Evolutionary conservation across 2,888 invertebrate species (phyloP), one percentile per base, ranked within the genome.

Genomic region (Cosmorhoe ocellata): DNA sequence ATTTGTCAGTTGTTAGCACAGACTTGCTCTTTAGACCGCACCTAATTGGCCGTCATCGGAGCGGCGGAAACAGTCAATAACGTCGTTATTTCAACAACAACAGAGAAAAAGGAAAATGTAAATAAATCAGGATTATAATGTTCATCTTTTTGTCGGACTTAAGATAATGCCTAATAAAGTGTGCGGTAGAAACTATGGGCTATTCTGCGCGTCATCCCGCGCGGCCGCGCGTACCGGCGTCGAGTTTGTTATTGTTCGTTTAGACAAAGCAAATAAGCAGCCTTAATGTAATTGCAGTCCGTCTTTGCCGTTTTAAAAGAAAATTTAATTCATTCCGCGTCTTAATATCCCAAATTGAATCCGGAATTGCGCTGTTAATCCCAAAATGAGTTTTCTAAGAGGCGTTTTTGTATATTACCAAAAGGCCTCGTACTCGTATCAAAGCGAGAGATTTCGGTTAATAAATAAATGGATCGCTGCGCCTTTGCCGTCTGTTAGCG

Each of bases 341-440:
- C 10, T 33, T 46, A 46, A 32, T 46, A 43, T 31, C 10, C 30
- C 30, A 42, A 52, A 52, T 39, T 43, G 39, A 34, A 43, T 39
- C 41, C 10, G 14, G 33, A 47, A 47, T 39, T 34, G 34, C 38
- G 30, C 31, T 47, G 38, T 39, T 52, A 52, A 52, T 52, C 38
- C 31, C 36, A 43, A 43, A 52, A 43, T 39, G 30, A 52, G 26
- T 39, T 39, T 51, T 12, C 22, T 8, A 36, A 36, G 34, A 30
- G 34, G 31, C 38, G 11, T 47, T 44, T 51, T 39, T 33, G 33
- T 46, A 28, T 37, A 41, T 43, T 36, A 24, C 24, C 40, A 30
- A 30, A 39, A 44, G 34, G 24, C 14, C 18, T 36, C 6, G 36
- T 32, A 40, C 18, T 36, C 6, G 36, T 32, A 40, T 45, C 34